Base-by-base conservation (phyloP, 2,113 vertebrate species). In the Xyliphius kryptos region DNA sequence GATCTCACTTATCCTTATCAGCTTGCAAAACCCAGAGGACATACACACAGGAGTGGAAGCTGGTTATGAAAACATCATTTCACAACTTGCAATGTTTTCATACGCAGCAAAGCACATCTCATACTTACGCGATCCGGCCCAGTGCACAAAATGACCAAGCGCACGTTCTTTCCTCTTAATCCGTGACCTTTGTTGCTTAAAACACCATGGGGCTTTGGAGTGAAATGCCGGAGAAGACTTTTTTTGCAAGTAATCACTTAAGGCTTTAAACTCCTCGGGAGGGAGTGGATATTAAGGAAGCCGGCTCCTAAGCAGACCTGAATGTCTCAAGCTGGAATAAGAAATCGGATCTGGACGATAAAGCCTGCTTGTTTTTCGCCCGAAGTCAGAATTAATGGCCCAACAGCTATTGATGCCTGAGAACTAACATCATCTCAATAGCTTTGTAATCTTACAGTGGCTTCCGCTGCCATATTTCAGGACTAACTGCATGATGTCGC, bases 221-320 rank as follows among this genome's bases (percentile, higher is more conserved):
- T 50, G 7, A 59, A 40, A 50, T 32, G 38, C 19, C n/a, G 50
- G 53, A 46, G 50, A 41, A 20, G 17, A 57, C 22, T 85, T 85
- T 87, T 87, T 83, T 81, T 82, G 77, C 77, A 60, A 11, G 74
- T 83, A 83, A 86, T 85, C 84, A 77, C 79, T 74, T 82, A 82
- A 82, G 80, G 81, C 83, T 57, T 74, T 82, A 81, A 79, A 83
- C 80, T 83, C 80, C 76, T 69, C 51, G 57, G 75, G 75, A 76
- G 73, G 73, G 66, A 80, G 48, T 14, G 17, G 22, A 47, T 64
- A 41, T 16, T 56, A 21, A 16, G 56, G 15, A 36, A 57, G 51
- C 65, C n/a, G 7, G 32, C 44, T 51, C 52, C 65, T 55, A 40
- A 61, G 36, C 16, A 26, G n/a, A 40, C 51, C 46, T 54, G 47